Conservation (phyloP, 2,113 vertebrate genomes). For the Ovis canadensis region DNA sequence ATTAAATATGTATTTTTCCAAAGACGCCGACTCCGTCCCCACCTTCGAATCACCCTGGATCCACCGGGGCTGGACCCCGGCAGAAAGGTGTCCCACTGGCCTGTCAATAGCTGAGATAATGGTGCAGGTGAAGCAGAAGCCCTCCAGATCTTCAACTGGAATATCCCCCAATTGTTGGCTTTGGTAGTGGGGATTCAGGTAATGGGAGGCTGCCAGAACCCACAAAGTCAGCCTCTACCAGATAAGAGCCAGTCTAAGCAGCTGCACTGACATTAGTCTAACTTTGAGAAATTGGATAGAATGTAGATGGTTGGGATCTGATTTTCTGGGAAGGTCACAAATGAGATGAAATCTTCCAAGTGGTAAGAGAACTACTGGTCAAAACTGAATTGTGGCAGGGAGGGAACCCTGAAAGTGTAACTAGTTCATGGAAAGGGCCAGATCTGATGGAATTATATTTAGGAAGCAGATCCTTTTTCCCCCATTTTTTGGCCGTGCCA, state of each 20-base stretch:
- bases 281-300: background rate
- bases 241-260: background rate
- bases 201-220: background rate
- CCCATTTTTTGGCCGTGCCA: background rate
- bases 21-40: no score
- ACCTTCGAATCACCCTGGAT: no score
- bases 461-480: background rate
- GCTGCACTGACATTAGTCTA: background rate
- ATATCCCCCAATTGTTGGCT: background rate
- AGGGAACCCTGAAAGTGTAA: background rate
- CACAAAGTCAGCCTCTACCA: background rate
- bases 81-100: background rate
- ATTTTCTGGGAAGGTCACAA: background rate
- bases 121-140: background rate
- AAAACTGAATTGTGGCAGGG: background rate
- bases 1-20: no score
- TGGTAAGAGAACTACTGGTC: no score
- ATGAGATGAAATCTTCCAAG: background rate
- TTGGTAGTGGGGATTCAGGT: background rate
- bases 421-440: background rate
- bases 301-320: background rate
- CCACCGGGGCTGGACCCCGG: no score
- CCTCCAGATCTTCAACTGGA: background rate
- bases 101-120: background rate
- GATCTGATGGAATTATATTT: background rate